Evolutionary conservation across 2,113 vertebrate genomes (phyloP), one percentile per base, ranked within the genome.

Genomic region (Falcunculus frontatus): DNA sequence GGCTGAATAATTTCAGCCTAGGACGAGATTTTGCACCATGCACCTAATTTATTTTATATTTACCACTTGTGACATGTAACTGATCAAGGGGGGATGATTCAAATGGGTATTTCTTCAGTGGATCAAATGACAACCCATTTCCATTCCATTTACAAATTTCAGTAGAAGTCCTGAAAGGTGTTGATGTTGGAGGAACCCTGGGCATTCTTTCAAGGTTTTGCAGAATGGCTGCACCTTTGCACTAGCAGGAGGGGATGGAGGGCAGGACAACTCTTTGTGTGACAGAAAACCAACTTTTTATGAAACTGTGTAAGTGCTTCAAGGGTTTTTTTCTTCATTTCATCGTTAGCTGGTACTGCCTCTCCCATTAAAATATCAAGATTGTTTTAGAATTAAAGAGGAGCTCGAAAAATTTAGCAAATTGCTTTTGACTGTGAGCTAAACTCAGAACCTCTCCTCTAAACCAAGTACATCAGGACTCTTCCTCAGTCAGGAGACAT

Each of bases 381-480:
- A 25, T 73, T 13, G 5, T 14, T 79, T 77, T 33, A 33, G 4
- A 83, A 29, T 25, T 65, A 60, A 52, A 78, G 42, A 59, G 7
- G 7, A 86, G 9, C 16, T 52, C 0, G 57, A 83, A 80, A 88
- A 20, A 27, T 8, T 10, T 4, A 63, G 5, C 26, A 41, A 56
- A 59, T 6, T 42, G 3, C 11, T 77, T 77, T 87, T 0, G 1
- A 10, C 4, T 21, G 8, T 13, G 16, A 69, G 11, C 35, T 50
- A 59, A 73, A 77, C 23, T 63, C 32, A 60, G 5, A 52, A 59
- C 22, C 12, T 75, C 9, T 77, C 33, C 13, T 85, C 82, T 49
- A 69, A 69, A 72, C 14, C 0, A 0, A 63, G 16, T 27, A 30
- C 20, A 25, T 29, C 6, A 16, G 19, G 49, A 90, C 6, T 47